Evolutionary conservation across 2,888 invertebrate genomes (phyloP), one percentile per base, ranked within the genome.

Genomic region (Corythucha ciliata): DNA sequence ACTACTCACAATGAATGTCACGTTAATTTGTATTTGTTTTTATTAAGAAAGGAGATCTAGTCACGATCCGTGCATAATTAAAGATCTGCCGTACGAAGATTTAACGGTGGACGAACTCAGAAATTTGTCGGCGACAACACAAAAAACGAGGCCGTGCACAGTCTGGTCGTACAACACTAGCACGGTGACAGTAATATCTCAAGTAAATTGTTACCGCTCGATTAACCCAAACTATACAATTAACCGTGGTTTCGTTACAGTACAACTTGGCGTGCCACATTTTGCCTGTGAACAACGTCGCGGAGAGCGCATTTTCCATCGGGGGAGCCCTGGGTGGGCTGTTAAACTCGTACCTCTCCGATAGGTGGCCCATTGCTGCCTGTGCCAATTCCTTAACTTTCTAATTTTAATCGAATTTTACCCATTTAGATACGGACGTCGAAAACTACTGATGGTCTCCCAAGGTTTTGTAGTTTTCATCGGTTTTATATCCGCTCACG

Each of bases 351-450:
- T 45, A 27, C 39, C 14, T 51, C 8, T 29, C 51, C 8, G 51
- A 51, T 39, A 45, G 51, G 51, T 51, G 29, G n/a, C 29, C n/a
- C n/a, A 10, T n/a, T 29, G 8, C 29, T 10, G 29, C 29, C 8
- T 29, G 29, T 29, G 29, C 8, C 8, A 29, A 29, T 29, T 8
- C 8, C 8, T n/a, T n/a, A 29, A 29, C 29, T 29, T n/a, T 29
- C n/a, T 29, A 29, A n/a, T 29, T 29, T 10, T n/a, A n/a, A 8
- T 8, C 29, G 2, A 16, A 5, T n/a, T 14, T n/a, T 18, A 24
- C 24, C 12, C 14, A 39, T 47, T 21, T 14, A 54, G 54, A 42
- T 41, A 45, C 12, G 54, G 54, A 41, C 46, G 54, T 16, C 32
- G 45, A 22, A 54, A 54, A 21, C 37, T 54, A 6, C 32, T 54